phyloP scores from a whole-genome alignment of 2,797 vertebrate species.

The Myripristis murdjan region DNA sequence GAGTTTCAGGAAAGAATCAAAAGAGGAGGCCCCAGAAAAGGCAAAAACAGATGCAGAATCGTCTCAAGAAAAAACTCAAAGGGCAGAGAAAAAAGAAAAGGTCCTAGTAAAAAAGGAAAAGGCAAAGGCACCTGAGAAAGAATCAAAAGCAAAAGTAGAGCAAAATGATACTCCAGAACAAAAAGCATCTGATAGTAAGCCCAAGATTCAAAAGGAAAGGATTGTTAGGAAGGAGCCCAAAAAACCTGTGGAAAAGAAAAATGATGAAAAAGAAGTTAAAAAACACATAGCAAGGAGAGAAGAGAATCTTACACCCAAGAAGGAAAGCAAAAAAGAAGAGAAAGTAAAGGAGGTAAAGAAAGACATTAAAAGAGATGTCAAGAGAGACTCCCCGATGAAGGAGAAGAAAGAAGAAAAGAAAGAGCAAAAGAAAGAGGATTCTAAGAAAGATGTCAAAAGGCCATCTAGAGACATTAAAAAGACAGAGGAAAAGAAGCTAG shows the following conservation, averaged over 20 bases:
- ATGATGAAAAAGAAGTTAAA: slow-evolving; percentile 89
- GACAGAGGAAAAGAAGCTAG: slow-evolving; percentile 88
- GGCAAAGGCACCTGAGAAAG: slow-evolving; percentile 88
- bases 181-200: slow-evolving; percentile 89
- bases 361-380: slow-evolving; percentile 89
- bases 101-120: slow-evolving; percentile 89
- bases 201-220: slow-evolving; percentile 90
- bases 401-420: slow-evolving; percentile 88
- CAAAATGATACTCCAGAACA: slow-evolving; percentile 89
- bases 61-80: slow-evolving; percentile 87
- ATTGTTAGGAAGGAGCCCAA: slow-evolving; percentile 90
- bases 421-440: slow-evolving; percentile 90
- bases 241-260: slow-evolving; percentile 91
- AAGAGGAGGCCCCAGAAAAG: slow-evolving; percentile 89
- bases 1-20: slow-evolving; percentile 90
- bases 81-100: slow-evolving; percentile 94
- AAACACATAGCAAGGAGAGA: slow-evolving; percentile 92
- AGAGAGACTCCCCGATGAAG: slow-evolving; percentile 90
- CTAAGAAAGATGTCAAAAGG: slow-evolving; percentile 91
- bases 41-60: slow-evolving; percentile 82
- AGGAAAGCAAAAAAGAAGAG: slow-evolving; percentile 91
- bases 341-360: slow-evolving; percentile 87
- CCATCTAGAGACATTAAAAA: slow-evolving; percentile 91
- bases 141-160: slow-evolving; percentile 86
- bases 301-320: slow-evolving; percentile 80